Percentiles rank a stretch among this genome's conserved stretches.
phyloP scores from a whole-genome alignment of 2,797 vertebrate species.

The Smutsia gigantea region DNA sequence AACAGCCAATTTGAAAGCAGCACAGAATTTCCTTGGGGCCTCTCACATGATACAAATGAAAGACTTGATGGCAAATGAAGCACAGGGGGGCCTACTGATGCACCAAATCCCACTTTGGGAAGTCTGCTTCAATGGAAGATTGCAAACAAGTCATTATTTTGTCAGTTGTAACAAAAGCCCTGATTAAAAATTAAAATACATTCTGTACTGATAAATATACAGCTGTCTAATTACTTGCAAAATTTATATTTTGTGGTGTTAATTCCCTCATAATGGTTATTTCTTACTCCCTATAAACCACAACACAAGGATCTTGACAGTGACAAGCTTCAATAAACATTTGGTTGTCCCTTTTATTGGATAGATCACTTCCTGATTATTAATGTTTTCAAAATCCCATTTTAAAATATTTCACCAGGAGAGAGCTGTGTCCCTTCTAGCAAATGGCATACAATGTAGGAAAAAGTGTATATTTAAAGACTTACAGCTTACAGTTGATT shows the following conservation, averaged over 20 bases:
- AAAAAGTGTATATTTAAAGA: conserved; percentile 11
- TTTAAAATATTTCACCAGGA: conserved; percentile 21
- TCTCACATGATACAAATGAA: conserved; percentile 18
- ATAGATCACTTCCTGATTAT: conserved; percentile 48
- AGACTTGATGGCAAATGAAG: conserved; percentile 38
- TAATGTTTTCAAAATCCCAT: conserved; percentile 64
- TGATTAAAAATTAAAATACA: conserved; percentile 78
- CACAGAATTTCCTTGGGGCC: not conserved
- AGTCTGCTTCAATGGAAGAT: conserved; percentile 40
- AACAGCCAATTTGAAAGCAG: conserved; percentile 34
- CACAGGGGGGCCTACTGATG: not conserved
- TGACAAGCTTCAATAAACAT: conserved; percentile 58
- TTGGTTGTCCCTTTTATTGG: conserved; percentile 64
- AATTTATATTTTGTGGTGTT: conserved; percentile 73
- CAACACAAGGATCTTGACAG: conserved; percentile 32
- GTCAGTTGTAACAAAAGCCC: conserved; percentile 67
- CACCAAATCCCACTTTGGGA: conserved; percentile 50
- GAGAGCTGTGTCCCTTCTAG: not conserved
- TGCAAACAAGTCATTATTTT: conserved; percentile 67
- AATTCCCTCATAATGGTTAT: conserved; percentile 69
- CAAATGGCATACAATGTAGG: not conserved
- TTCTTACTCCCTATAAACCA: conserved; percentile 66
- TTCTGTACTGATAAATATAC: conserved; percentile 74
- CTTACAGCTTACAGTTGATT: conserved; percentile 46
- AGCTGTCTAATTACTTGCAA: conserved; percentile 66